phyloP scores from a whole-genome alignment of 2,888 invertebrate species.

The Drosophila differens region DNA sequence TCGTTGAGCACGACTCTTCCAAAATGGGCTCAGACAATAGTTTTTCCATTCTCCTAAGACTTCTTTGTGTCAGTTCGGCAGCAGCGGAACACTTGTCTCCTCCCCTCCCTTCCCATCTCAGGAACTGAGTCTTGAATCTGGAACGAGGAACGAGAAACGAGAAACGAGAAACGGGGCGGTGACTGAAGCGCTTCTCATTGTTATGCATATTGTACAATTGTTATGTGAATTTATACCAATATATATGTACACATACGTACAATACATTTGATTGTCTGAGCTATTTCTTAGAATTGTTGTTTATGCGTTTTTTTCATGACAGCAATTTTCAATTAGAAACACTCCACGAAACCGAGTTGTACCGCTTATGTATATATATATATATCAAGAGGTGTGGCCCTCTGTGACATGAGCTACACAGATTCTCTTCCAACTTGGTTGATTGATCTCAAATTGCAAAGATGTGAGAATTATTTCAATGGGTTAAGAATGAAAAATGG shows the following conservation, averaged over 20 bases:
- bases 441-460: constrained; percentile 44
- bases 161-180: constrained; percentile 7
- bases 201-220: constrained; percentile 80
- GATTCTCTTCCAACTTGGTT: constrained; percentile 4
- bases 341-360: constrained; percentile 18
- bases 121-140: constrained; percentile 49
- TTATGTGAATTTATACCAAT: constrained; percentile 69
- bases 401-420: constrained; percentile 2
- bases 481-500: neutral
- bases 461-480: constrained; percentile 16
- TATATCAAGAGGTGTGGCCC: constrained; percentile 45
- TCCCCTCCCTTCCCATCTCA: constrained; percentile 14
- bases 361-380: neutral
- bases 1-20: constrained; percentile 56
- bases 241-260: constrained; percentile 46
- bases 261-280: constrained; percentile 69
- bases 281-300: constrained; percentile 68
- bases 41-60: constrained; percentile 65
- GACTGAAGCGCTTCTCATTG: constrained; percentile 60
- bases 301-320: constrained; percentile 74
- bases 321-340: constrained; percentile 77
- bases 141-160: constrained; percentile 43
- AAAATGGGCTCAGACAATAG: constrained; percentile 67
- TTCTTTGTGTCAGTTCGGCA: constrained; percentile 52
- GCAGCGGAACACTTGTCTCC: constrained; percentile 69